phyloP scores from a whole-genome alignment of 2,888 invertebrate species.

The Sphecodes monilicornis region DNA sequence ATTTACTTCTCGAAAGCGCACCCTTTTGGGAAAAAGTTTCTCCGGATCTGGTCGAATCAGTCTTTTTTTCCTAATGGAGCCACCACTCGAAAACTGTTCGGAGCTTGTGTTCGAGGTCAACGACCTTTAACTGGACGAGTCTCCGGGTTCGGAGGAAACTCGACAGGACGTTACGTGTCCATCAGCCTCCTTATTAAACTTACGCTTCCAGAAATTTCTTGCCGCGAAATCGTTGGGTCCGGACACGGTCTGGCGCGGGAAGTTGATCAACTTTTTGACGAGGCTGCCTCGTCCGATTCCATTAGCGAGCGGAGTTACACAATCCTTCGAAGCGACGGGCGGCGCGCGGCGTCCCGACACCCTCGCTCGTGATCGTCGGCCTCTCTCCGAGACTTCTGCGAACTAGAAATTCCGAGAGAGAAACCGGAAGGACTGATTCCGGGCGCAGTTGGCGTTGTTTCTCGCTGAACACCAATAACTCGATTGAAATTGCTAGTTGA shows the following conservation, averaged over 20 bases:
- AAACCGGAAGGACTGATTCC: slow-evolving; percentile 16
- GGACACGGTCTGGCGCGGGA: slow-evolving; percentile 25
- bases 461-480: not conserved
- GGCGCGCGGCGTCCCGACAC: slow-evolving; percentile 22
- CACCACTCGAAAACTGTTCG: not conserved
- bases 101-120: slow-evolving; percentile 7
- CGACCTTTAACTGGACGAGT: not conserved
- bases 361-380: slow-evolving; percentile 62
- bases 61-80: not conserved
- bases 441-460: not conserved
- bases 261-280: slow-evolving; percentile 48
- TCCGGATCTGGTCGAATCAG: not conserved
- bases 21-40: not conserved
- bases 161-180: slow-evolving; percentile 25
- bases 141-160: not conserved
- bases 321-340: slow-evolving; percentile 7
- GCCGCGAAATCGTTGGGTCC: slow-evolving; percentile 11
- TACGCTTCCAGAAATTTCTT: slow-evolving; percentile 40
- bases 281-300: slow-evolving; percentile 28
- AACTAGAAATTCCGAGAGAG: slow-evolving; percentile 16
- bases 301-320: slow-evolving; percentile 30
- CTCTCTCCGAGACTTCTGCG: slow-evolving; percentile 4
- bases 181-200: slow-evolving; percentile 44
- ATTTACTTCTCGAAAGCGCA: not conserved
- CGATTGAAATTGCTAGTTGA: not conserved